These are phyloP conservation scores for Drosophila repleta DNA, from an alignment of 1,140 invertebrate species.

Conservation along the genomic window DNA sequence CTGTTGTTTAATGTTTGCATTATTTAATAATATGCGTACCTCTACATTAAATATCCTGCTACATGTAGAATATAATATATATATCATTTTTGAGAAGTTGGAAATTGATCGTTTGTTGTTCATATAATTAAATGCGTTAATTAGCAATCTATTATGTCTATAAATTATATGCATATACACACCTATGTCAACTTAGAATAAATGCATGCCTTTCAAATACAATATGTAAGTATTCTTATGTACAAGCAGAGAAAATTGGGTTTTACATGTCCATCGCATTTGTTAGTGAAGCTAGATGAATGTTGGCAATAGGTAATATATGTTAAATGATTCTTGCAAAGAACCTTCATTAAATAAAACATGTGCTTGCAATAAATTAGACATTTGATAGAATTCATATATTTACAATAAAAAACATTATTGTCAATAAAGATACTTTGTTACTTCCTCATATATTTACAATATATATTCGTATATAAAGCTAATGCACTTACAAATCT, in stretches of 20 bases:
- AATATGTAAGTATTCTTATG: constrained; percentile 18
- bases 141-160: constrained; percentile 38
- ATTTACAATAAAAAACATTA: constrained; percentile 42
- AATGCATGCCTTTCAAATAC: constrained; percentile 16
- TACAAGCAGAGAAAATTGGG: constrained; percentile 27
- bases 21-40: constrained; percentile 19
- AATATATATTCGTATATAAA: constrained; percentile 44
- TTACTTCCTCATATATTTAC: constrained; percentile 56
- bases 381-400: constrained; percentile 47
- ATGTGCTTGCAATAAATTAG: constrained; percentile 54
- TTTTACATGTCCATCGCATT: constrained; percentile 47
- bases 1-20: constrained; percentile 29
- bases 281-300: constrained; percentile 35
- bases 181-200: constrained; percentile 36
- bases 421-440: constrained; percentile 49
- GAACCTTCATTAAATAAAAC: constrained; percentile 31
- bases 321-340: constrained; percentile 43
- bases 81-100: constrained; percentile 33
- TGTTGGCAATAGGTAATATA: constrained; percentile 33
- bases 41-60: constrained; percentile 14
- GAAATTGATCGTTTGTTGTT: constrained; percentile 45
- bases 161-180: constrained; percentile 20
- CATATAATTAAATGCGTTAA: constrained; percentile 43
- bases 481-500: constrained; percentile 17
- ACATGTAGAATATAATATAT: constrained; percentile 22